Percentiles rank a stretch among this genome's conserved stretches.
phyloP scores from a whole-genome alignment of 2,113 vertebrate genomes.

The Recurvirostra avosetta region DNA sequence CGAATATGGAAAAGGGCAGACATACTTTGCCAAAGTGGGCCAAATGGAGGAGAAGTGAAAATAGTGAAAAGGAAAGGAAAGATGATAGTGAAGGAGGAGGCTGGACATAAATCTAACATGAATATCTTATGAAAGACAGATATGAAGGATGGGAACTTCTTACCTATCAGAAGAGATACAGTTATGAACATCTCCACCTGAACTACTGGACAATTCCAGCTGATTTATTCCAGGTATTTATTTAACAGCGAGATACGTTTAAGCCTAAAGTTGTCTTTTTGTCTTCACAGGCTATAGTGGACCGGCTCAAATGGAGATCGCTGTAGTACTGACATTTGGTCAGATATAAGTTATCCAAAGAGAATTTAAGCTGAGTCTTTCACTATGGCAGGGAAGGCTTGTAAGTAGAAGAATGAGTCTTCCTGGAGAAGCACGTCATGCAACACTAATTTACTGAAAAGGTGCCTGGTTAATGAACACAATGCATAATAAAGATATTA shows the following conservation, averaged over 20 bases:
- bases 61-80: not conserved
- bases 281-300: not conserved
- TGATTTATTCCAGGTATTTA: not conserved
- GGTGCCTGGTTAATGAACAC: not conserved
- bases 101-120: not conserved
- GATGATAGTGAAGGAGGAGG: not conserved
- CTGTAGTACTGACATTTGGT: not conserved
- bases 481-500: not conserved
- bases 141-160: not conserved
- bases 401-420: not conserved
- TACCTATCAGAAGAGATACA: not conserved
- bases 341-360: not conserved
- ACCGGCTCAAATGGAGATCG: not conserved
- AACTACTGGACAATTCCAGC: not conserved
- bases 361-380: not conserved
- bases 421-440: not conserved
- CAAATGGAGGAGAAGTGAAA: not conserved
- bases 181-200: not conserved
- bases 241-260: not conserved
- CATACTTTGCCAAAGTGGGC: not conserved
- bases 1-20: not conserved
- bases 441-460: not conserved
- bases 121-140: not conserved
- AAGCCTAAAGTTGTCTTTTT: not conserved
- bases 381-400: not conserved